These are phyloP conservation scores for Thaleichthys pacificus DNA, from an alignment of 2,797 vertebrate genomes.

Conservation along the genomic window DNA sequence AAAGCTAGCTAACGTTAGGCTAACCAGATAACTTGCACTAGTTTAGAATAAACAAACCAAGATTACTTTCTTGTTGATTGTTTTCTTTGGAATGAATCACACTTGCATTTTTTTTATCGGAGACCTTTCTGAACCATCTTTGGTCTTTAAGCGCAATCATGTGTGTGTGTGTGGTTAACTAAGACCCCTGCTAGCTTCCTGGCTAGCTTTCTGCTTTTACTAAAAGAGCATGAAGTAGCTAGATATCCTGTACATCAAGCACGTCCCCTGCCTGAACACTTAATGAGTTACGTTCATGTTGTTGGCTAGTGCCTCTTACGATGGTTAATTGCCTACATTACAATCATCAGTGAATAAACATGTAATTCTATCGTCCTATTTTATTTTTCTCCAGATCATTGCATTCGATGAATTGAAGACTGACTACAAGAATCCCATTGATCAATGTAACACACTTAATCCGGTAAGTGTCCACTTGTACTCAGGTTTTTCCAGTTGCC, in stretches of 20 bases:
- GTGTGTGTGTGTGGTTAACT: background rate
- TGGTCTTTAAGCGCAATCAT: background rate
- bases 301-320: no score
- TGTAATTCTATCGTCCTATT: background rate
- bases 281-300: no score
- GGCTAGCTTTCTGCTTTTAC: background rate
- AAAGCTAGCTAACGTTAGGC: background rate
- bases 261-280: no score
- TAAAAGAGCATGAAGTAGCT: no score
- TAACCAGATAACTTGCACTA: background rate
- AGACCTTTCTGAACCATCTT: background rate
- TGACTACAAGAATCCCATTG: constrained; percentile 99
- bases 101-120: background rate
- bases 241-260: no score
- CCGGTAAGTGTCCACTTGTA: constrained; percentile 83
- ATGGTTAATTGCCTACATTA: background rate
- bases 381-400: constrained; percentile 83
- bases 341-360: background rate
- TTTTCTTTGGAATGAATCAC: background rate
- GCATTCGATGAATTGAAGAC: constrained; percentile 99
- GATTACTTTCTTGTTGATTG: no score
- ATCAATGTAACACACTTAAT: constrained; percentile 99
- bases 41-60: background rate
- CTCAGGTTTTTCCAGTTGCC: constrained; percentile 6
- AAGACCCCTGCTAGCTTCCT: constrained; percentile 38